Percentiles rank a stretch among this genome's conserved stretches.
phyloP scores from a whole-genome alignment of 1,140 invertebrate species.

The Drosophila busckii region DNA sequence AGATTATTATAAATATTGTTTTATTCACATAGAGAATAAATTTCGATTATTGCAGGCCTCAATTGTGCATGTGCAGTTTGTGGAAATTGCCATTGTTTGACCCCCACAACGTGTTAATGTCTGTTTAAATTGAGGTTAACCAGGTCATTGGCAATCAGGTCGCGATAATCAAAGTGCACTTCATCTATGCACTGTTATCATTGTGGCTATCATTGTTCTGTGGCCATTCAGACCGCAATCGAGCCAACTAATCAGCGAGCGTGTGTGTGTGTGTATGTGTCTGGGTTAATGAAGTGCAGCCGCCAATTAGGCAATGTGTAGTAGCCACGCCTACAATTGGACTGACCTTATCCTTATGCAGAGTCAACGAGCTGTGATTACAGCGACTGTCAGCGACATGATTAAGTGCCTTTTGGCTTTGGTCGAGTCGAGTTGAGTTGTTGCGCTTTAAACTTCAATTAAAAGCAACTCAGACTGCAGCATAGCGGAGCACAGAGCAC shows the following conservation, averaged over 20 bases:
- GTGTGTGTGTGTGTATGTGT: neutral
- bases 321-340: constrained; percentile 3
- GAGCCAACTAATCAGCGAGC: constrained; percentile 41
- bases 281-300: constrained; percentile 40
- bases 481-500: no score
- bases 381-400: neutral
- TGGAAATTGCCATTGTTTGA: no score
- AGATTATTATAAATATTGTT: no score
- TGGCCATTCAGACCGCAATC: constrained; percentile 34
- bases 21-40: no score
- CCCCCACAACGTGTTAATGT: neutral
- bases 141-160: constrained; percentile 16
- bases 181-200: constrained; percentile 6
- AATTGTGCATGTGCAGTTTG: no score
- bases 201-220: constrained; percentile 31
- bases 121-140: neutral
- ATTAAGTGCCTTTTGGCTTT: neutral
- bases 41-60: no score
- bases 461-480: no score
- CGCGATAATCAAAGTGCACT: constrained; percentile 11
- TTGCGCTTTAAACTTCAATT: neutral
- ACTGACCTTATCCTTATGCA: neutral
- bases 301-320: constrained; percentile 38
- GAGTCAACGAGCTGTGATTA: neutral
- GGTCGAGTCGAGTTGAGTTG: neutral